Evolutionary conservation across 2,797 vertebrate genomes (phyloP), one percentile per base, ranked within the genome.

Genomic region (Lacerta bilineata): DNA sequence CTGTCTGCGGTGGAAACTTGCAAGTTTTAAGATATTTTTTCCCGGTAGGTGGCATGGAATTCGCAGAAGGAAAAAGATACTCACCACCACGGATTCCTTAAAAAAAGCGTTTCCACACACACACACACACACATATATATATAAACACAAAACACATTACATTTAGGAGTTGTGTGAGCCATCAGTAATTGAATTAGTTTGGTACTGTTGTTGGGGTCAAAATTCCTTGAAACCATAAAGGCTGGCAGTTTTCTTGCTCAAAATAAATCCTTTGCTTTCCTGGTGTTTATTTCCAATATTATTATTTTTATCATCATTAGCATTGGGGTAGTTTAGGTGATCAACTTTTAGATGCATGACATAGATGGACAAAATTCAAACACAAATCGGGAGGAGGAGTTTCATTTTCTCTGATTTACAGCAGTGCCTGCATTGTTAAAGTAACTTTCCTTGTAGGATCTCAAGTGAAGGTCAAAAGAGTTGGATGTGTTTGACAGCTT

Each of bases 121-220:
- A 90, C 92, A 90, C 66, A 20, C 1, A 11, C 61, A 20, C 18
- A 9, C 6, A 33, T 27, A 25, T 25, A 27, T 27, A 68, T 17
- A 68, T 27, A 68, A 9, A 68, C 20, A 20, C 13, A n/a, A 8
- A 15, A 59, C 29, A 33, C 29, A 27, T 11, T 43, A 15, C 59
- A 82, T 84, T 87, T 89, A 90, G 87, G 91, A 79, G 91, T 87
- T 75, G 86, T 93, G 75, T 85, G 91, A 94, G 88, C 89, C 92
- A 87, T 81, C 84, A 29, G 88, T 95, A 95, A 94, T 95, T 93
- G 93, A 93, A 94, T 91, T 86, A 85, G 92, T 75, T 89, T 89
- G 83, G 64, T 89, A 11, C 81, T 77, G 81, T 76, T 69, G 41
- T 36, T 81, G 36, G 43, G 6, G 50, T 41, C 74, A 88, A 93